Evolutionary conservation across 2,113 vertebrate genomes (phyloP), one percentile per base, ranked within the genome.

Genomic region (Pithys albifrons): DNA sequence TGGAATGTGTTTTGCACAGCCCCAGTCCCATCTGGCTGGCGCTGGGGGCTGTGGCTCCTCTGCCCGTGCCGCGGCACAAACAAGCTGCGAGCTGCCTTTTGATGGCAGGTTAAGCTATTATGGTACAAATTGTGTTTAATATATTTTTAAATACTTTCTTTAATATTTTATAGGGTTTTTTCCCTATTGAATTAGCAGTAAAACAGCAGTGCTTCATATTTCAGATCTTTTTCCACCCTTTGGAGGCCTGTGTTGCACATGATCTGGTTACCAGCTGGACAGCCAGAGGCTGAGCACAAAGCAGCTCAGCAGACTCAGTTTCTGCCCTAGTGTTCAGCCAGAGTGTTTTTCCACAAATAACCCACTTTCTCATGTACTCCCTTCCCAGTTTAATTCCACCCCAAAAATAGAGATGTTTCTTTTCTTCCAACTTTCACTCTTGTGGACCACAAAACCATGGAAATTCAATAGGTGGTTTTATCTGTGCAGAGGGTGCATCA

Each of bases 131-230:
- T 97, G 96, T 95, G 96, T 97, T 97, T 97, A 97, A 97, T 97
- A 97, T 97, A 97, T 97, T 97, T 96, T 97, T 96, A 97, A 97
- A 97, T 97, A 97, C 96, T 97, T 97, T 94, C 96, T 97, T 97
- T 97, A 97, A 97, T 97, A 97, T 97, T 97, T 97, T 97, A 97
- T 95, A 94, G 89, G 83, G 1, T 2, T 97, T 97, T 95, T 97
- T 96, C 93, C 96, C 95, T 95, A 93, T 97, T 93, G 89, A 95
- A 81, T 96, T 89, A 93, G 79, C 96, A 94, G 90, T 96, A 97
- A 96, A 97, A 95, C 94, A 96, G 81, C 92, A 81, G 76, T 95
- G 93, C 96, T 97, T 96, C 88, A 93, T 96, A 93, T 96, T 97
- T 96, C 93, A 82, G 76, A 93, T 95, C 76, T 88, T 89, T 97